Evolutionary conservation across 2,113 vertebrate species (phyloP), one percentile per base, ranked within the genome.

Genomic region (Turnix velox): DNA sequence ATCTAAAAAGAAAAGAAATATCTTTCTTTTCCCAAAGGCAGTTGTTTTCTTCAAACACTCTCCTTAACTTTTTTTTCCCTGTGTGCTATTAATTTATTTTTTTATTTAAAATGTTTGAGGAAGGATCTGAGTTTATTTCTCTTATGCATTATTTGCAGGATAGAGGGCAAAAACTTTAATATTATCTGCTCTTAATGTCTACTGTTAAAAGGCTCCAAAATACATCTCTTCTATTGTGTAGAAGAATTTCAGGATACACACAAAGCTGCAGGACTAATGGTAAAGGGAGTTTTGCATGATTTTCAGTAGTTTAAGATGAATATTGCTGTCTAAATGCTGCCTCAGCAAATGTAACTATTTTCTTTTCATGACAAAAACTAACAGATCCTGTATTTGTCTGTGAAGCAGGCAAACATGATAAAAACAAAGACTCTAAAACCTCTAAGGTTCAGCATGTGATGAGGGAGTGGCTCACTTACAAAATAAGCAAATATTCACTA

Each of bases 1-100:
- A 14, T 2, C 7, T 35, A 19, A 40, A 46, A 23, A 6, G 14
- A 42, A 86, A 31, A 2, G 3, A 0, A 27, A 2, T 31, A 25
- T 51, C 12, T 73, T 86, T 22, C 7, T 84, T 87, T 54, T 78
- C 10, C 7, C 27, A 49, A 84, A 74, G 6, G 25, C 1, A 31
- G n/a, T n/a, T n/a, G n/a, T n/a, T n/a, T n/a, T n/a, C 5, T n/a
- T 74, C 9, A 84, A 62, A 74, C 6, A 3, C 3, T 20, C 24
- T 59, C 14, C 4, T 55, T 72, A 19, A 15, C 5, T 0, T 75
- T 48, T 76, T 58, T 19, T 58, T 18, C 18, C 6, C 7, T 7
- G 4, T 14, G 19, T 2, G 4, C 25, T 72, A 43, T 39, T 68
- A 69, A 55, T 43, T n/a, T 57, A 43, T 28, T 25, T 43, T 12